phyloP scores from a whole-genome alignment of 1,140 invertebrate species.

The Drosophila arizonae region DNA sequence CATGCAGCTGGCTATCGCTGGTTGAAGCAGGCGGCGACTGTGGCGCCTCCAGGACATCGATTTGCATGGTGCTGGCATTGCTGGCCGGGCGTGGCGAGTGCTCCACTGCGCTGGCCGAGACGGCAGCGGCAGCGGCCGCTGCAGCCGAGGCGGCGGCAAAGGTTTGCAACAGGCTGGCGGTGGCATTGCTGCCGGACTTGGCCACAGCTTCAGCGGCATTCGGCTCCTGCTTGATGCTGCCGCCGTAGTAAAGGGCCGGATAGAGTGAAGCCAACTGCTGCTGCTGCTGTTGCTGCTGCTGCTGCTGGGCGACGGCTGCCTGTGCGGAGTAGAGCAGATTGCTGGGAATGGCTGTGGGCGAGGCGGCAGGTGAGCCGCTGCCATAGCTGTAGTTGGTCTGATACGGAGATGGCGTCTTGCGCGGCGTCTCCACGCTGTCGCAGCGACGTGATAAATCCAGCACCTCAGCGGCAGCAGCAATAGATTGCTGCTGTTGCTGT shows the following conservation, averaged over 20 bases:
- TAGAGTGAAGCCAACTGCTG: constrained; percentile 67
- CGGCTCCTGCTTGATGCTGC: constrained; percentile 66
- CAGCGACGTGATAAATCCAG: constrained; percentile 81
- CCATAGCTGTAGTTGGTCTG: constrained; percentile 71
- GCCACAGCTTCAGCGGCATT: constrained; percentile 2
- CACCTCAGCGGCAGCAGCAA: constrained; percentile 52
- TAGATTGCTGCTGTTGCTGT: constrained; percentile 23
- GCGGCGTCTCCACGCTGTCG: constrained; percentile 75
- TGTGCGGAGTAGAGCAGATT: constrained; percentile 65
- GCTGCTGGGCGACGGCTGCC: constrained; percentile 54
- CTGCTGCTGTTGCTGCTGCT: constrained; percentile 58
- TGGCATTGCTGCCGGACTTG: constrained; percentile 38
- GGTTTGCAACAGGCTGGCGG: constrained; percentile 66
- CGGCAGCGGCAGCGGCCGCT: constrained; percentile 59
- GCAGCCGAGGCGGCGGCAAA: constrained; percentile 69
- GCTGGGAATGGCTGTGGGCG: constrained; percentile 59
- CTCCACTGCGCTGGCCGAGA: constrained; percentile 33
- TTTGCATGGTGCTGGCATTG: constrained; percentile 73
- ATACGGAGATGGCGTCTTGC: constrained; percentile 80
- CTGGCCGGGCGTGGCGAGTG: constrained; percentile 55
- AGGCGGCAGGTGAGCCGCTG: constrained; percentile 64
- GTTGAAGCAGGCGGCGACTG: constrained; percentile 48
- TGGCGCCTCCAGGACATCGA: constrained; percentile 68
- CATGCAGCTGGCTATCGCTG: constrained; percentile 1
- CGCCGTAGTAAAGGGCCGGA: constrained; percentile 67